Evolutionary conservation across 1,140 invertebrate genomes (phyloP), one percentile per base, ranked within the genome.

Genomic region (Asbolus verrucosus): DNA sequence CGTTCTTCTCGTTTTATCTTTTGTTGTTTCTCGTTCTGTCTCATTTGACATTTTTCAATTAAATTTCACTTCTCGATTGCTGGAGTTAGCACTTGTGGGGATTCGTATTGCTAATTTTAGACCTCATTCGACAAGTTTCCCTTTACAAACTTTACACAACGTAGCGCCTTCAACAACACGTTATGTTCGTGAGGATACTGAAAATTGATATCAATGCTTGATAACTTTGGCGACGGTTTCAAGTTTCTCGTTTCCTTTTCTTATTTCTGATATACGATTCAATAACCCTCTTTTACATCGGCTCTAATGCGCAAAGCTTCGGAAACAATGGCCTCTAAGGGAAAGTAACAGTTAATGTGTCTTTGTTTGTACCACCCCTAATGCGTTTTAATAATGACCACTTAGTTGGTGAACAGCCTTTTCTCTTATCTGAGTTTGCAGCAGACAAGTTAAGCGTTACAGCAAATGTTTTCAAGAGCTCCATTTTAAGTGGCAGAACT

Each of bases 361-460:
- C 43, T 50, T 50, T 50, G 43, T 50, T 50, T 50, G 43, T 54
- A 54, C 21, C 21, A 21, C 46, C 21, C 21, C 46, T 54, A 54
- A 54, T 50, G 43, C 43, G 43, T 50, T 50, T 50, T 50, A 21
- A 24, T 50, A 50, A 50, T 54, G 46, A 54, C 46, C 46, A 16
- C 21, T 24, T n/a, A 54, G 46, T 27, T 27, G 46, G n/a, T n/a
- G n/a, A n/a, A n/a, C n/a, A n/a, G n/a, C n/a, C n/a, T n/a, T 13
- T 24, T 54, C 21, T 54, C 46, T 54, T 54, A 21, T 24, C 11
- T n/a, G 46, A 14, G 18, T 24, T 46, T 54, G 46, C 2, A n/a
- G 33, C 11, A 11, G 33, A 36, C 6, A n/a, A n/a, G 33, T 11
- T 2, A 4, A n/a, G 8, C 21, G 19, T 54, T 54, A 54, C 27